Percentiles rank a stretch among this genome's conserved stretches.
These are phyloP conservation scores for Semotilus atromaculatus DNA, from an alignment of 2,797 vertebrate genomes.

Conservation along the genomic window DNA sequence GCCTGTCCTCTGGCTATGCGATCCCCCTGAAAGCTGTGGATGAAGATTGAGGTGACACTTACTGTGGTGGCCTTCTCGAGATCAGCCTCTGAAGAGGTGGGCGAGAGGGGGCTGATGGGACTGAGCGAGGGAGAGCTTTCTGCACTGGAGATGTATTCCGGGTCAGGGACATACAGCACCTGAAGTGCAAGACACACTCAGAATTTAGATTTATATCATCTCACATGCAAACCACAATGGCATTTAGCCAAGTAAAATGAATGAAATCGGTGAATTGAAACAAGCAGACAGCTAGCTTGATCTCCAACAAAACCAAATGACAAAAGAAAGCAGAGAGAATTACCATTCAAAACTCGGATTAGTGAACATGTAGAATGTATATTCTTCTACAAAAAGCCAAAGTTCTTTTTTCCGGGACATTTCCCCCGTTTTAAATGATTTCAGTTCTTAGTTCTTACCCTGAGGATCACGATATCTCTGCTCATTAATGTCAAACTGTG, in stretches of 20 bases:
- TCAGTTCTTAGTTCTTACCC: not conserved
- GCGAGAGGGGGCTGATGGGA: slow-evolving; percentile 90
- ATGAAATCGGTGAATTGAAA: not conserved
- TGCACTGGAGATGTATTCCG: slow-evolving; percentile 94
- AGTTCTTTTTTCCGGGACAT: not conserved
- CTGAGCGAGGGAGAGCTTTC: slow-evolving; percentile 97
- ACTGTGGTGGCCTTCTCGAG: slow-evolving; percentile 89
- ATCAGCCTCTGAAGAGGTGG: slow-evolving; percentile 93
- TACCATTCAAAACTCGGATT: not conserved
- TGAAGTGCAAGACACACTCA: slow-evolving; percentile 73
- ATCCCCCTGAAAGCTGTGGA: not conserved
- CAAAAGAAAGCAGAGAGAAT: not conserved
- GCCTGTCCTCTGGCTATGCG: not conserved
- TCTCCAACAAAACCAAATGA: not conserved
- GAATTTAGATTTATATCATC: not conserved
- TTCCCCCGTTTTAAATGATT: not conserved
- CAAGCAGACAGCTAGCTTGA: not conserved
- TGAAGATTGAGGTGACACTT: slow-evolving; percentile 54
- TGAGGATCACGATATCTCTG: not conserved
- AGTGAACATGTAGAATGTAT: not conserved
- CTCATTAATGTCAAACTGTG: not conserved
- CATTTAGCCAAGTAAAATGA: not conserved
- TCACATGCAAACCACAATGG: not conserved
- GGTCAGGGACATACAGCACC: slow-evolving; percentile 98
- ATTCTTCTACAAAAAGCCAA: not conserved